These are phyloP conservation scores for Dendropsophus ebraccatus DNA, from an alignment of 2,113 vertebrate species.

Conservation along the genomic window DNA sequence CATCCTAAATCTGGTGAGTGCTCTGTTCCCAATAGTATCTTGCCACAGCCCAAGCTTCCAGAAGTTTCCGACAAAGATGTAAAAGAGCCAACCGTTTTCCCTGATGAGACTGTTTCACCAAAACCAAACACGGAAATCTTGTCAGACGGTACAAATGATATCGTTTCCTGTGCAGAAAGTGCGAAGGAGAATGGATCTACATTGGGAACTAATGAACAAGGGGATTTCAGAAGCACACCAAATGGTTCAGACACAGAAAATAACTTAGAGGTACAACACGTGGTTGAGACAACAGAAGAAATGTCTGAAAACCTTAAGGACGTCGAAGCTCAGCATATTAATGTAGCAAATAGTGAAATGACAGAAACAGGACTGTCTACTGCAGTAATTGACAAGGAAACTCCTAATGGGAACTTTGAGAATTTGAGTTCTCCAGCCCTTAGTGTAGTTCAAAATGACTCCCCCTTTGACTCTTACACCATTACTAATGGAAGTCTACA, in stretches of 20 bases:
- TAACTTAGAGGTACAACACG: not conserved
- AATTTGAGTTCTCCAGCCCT: not conserved
- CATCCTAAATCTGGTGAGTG: not conserved
- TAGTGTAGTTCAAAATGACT: conserved; percentile 63
- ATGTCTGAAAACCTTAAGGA: not conserved
- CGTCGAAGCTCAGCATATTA: not conserved
- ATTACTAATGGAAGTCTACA: conserved; percentile 62
- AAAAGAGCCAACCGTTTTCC: not conserved
- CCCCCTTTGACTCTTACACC: conserved; percentile 55
- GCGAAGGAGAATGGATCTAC: not conserved
- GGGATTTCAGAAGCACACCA: not conserved
- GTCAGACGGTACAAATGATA: not conserved
- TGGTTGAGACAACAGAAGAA: not conserved
- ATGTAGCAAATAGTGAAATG: not conserved
- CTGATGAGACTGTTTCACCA: not conserved
- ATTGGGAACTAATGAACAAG: not conserved
- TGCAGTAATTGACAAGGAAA: not conserved
- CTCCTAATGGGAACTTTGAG: not conserved
- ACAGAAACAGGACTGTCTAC: conserved; percentile 30
- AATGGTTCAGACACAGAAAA: not conserved
- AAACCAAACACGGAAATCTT: not conserved
- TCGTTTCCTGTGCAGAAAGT: not conserved
- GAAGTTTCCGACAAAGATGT: not conserved
- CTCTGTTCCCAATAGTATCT: not conserved
- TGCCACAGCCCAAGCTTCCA: not conserved